Evolutionary conservation across 2,888 invertebrate genomes (phyloP).

Genomic region (Cynaeus angustus): DNA sequence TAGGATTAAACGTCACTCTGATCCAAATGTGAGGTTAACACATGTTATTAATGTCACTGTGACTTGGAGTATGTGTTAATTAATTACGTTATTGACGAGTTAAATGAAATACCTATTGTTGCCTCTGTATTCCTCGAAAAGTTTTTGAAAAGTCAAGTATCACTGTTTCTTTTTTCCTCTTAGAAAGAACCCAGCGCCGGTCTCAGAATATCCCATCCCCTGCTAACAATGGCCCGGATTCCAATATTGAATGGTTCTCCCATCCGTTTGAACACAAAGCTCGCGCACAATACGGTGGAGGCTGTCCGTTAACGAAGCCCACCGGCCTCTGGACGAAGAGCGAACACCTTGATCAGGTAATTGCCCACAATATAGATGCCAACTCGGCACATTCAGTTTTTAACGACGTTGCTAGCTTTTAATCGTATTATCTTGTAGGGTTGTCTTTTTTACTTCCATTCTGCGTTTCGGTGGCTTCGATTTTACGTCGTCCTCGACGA

Average conservation of each 20-base stretch:
- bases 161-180: not conserved
- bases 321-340: constrained; percentile 45
- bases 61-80: too few relatives aligned
- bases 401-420: constrained; percentile 52
- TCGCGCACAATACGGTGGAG: constrained; percentile 53
- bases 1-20: too few relatives aligned
- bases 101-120: too few relatives aligned
- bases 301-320: constrained; percentile 48
- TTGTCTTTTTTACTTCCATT: constrained; percentile 20
- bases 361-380: constrained; percentile 58
- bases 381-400: constrained; percentile 54
- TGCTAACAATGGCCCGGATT: constrained; percentile 52
- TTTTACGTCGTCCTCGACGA: constrained; percentile 30
- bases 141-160: not conserved
- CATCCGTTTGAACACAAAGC: constrained; percentile 47
- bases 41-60: too few relatives aligned
- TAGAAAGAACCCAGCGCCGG: not conserved
- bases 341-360: constrained; percentile 54
- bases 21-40: too few relatives aligned
- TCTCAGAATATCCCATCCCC: constrained; percentile 38
- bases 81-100: too few relatives aligned
- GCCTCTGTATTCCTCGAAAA: not conserved
- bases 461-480: constrained; percentile 32
- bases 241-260: constrained; percentile 51
- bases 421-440: constrained; percentile 44